A percentile compares a stretch with the other conserved stretches of the same genome.
phyloP scores from a whole-genome alignment of 2,888 invertebrate genomes.

The Hirtodrosophila confusa region DNA sequence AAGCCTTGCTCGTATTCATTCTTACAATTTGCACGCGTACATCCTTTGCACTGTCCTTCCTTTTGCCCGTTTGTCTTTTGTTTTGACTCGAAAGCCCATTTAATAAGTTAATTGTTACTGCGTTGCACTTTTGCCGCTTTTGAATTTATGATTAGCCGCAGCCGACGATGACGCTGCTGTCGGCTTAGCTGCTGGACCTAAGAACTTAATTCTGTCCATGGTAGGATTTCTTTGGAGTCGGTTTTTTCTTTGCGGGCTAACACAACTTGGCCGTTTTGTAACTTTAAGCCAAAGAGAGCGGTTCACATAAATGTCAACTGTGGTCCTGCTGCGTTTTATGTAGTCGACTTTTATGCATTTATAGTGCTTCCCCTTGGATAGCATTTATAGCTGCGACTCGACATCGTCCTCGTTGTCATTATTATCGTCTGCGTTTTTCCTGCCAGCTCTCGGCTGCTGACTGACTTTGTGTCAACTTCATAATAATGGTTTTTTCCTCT shows the following conservation, averaged over 20 bases:
- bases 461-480: constrained; percentile 77
- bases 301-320: constrained; percentile 72
- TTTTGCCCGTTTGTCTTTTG: constrained; percentile 39
- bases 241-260: constrained; percentile 2
- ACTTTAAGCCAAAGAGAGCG: constrained; percentile 43
- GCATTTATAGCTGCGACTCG: constrained; percentile 50
- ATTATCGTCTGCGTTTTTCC: constrained; percentile 66
- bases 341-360: constrained; percentile 76
- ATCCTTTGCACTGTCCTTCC: constrained; percentile 42
- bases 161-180: constrained; percentile 40
- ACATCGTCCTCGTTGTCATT: constrained; percentile 60
- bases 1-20: constrained; percentile 50
- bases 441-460: constrained; percentile 42
- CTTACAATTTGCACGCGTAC: constrained; percentile 43
- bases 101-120: constrained; percentile 82
- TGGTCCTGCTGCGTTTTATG: constrained; percentile 70
- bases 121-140: constrained; percentile 72
- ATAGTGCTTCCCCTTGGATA: constrained; percentile 62
- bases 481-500: constrained; percentile 65
- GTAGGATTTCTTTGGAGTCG: constrained; percentile 36
- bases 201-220: constrained; percentile 49
- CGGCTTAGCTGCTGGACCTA: constrained; percentile 16
- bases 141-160: constrained; percentile 71
- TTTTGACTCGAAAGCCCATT: constrained; percentile 61
- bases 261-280: constrained; percentile 34